Conservation (phyloP, 2,888 invertebrate genomes). For the Synanthedon formicaeformis region DNA sequence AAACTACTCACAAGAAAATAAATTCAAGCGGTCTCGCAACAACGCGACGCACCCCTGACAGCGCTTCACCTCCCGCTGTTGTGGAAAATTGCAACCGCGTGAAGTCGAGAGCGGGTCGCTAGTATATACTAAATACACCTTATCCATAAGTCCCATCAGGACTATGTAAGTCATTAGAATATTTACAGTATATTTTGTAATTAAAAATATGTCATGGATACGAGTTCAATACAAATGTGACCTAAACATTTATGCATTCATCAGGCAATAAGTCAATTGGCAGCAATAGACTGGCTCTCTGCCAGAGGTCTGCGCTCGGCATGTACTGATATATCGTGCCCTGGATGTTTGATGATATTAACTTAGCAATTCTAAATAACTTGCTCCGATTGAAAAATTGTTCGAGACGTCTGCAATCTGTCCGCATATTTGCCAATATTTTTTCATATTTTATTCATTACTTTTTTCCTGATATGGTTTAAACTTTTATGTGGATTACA, state of each 20-base stretch:
- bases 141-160: too few species aligned
- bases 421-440: background rate
- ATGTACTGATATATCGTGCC: constrained; percentile 3
- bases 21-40: too few species aligned
- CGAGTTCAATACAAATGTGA: background rate
- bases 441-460: background rate
- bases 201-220: too few species aligned
- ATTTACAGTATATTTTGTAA: too few species aligned
- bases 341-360: background rate
- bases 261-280: constrained; percentile 8
- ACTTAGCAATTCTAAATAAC: background rate
- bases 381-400: background rate
- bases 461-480: background rate
- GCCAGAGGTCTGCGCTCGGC: constrained; percentile 5
- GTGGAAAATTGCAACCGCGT: too few species aligned
- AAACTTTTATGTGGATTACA: too few species aligned
- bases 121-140: too few species aligned
- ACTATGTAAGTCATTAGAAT: too few species aligned
- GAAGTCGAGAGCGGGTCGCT: too few species aligned
- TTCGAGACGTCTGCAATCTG: background rate
- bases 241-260: constrained; percentile 1
- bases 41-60: too few species aligned
- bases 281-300: constrained; percentile 4
- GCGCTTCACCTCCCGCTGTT: too few species aligned
- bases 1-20: too few species aligned